These are phyloP conservation scores for Rhynchonycteris naso DNA, from an alignment of 2,797 vertebrate genomes.

Conservation along the genomic window DNA sequence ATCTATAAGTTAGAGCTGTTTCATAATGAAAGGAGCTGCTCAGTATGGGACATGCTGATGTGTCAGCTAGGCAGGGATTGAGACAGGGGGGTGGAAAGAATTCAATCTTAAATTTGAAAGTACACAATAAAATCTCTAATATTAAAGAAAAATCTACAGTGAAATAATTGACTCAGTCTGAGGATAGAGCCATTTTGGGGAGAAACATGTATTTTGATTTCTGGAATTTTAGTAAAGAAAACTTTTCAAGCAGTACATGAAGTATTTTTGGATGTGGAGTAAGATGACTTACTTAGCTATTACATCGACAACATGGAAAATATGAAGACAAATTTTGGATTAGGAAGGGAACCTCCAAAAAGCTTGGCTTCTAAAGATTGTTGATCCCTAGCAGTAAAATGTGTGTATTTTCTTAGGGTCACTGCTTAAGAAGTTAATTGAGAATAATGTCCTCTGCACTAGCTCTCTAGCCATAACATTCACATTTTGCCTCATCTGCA, in stretches of 20 bases:
- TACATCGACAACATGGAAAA: not conserved
- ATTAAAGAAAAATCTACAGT: slow-evolving; percentile 29
- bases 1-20: not conserved
- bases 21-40: not conserved
- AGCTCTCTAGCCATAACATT: slow-evolving; percentile 29
- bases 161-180: slow-evolving; percentile 56
- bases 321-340: not conserved
- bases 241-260: slow-evolving; percentile 32
- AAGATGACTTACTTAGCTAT: not conserved
- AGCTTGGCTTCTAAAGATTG: not conserved
- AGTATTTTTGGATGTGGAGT: slow-evolving; percentile 22
- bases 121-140: not conserved
- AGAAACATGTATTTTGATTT: slow-evolving; percentile 61
- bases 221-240: slow-evolving; percentile 50
- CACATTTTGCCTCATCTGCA: slow-evolving; percentile 71
- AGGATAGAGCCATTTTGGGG: slow-evolving; percentile 41
- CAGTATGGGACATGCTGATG: fast-evolving
- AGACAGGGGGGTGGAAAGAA: not conserved
- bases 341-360: not conserved
- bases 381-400: not conserved
- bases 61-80: not conserved
- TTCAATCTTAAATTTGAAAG: not conserved
- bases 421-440: slow-evolving; percentile 11
- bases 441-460: slow-evolving; percentile 41
- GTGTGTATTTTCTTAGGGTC: slow-evolving; percentile 31